Conservation (phyloP, 2,113 vertebrate genomes). For the Kryptolebias marmoratus region DNA sequence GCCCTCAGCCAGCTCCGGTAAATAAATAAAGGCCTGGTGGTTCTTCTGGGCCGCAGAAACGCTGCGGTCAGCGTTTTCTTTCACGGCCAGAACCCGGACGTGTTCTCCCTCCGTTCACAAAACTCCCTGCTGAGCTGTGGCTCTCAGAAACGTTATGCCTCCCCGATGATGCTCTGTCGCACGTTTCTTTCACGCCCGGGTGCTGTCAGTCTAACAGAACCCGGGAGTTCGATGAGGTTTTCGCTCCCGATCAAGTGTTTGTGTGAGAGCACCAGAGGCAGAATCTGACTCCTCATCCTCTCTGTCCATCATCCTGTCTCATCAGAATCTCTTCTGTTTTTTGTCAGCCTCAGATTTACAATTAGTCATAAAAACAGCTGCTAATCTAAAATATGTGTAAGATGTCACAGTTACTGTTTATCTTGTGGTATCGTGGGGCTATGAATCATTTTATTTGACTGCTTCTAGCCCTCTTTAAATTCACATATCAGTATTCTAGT, state of each 20-base stretch:
- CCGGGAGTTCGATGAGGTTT: conserved; percentile 14
- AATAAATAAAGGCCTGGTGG: conserved; percentile 57
- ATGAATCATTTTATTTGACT: too few species aligned
- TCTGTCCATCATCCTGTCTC: background rate
- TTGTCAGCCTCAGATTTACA: too few species aligned
- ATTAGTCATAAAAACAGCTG: too few species aligned
- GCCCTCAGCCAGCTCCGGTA: conserved; percentile 44
- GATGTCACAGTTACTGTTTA: too few species aligned
- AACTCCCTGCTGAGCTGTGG: background rate
- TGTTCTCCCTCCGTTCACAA: conserved; percentile 5
- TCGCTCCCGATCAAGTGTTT: conserved; percentile 12
- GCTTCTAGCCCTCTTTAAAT: too few species aligned
- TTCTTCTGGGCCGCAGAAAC: conserved; percentile 43
- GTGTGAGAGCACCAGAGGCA: conserved; percentile 9
- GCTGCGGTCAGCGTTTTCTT: conserved; percentile 49
- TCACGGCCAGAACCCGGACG: conserved; percentile 16
- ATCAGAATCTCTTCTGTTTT: background rate
- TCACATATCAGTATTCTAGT: too few species aligned
- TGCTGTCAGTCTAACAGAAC: conserved; percentile 6
- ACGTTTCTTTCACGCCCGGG: background rate
- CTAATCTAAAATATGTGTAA: too few species aligned
- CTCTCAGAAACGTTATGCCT: background rate
- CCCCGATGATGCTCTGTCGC: background rate
- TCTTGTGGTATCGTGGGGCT: too few species aligned
- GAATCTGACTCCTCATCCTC: conserved; percentile 17